These are phyloP conservation scores for Eurypyga helias DNA, from an alignment of 2,113 vertebrate genomes.

Conservation along the genomic window DNA sequence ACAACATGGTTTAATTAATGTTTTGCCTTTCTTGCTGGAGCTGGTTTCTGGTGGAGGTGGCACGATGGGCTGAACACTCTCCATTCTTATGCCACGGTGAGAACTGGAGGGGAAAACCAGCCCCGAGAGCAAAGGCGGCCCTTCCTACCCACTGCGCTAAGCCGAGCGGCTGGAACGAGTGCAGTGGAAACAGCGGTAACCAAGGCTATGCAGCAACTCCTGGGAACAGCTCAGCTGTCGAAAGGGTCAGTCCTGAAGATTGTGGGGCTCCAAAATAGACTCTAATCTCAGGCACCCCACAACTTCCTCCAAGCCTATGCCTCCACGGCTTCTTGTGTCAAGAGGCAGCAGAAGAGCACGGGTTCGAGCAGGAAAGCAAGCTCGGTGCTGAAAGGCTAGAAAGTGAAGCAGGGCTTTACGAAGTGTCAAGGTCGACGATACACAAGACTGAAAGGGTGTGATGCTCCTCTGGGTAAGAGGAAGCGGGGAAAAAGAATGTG, in stretches of 20 bases:
- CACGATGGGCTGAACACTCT: not conserved
- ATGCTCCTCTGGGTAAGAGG: not conserved
- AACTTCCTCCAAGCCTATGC: not conserved
- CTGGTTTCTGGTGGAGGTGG: not conserved
- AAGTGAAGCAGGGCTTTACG: not conserved
- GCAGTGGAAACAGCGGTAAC: accelerated
- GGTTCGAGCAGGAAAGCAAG: not conserved
- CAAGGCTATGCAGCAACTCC: not conserved
- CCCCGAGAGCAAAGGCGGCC: not conserved
- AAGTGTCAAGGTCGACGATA: not conserved
- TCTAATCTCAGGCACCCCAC: conserved; percentile 2
- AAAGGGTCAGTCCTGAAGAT: not conserved
- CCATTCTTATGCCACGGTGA: not conserved
- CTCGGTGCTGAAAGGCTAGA: conserved; percentile 1
- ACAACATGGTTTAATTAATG: not conserved
- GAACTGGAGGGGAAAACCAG: not conserved
- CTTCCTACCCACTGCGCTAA: not conserved
- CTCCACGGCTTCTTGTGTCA: not conserved
- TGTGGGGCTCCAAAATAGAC: conserved; percentile 35
- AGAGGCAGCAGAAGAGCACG: conserved; percentile 4
- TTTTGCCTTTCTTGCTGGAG: not conserved
- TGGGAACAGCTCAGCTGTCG: not conserved
- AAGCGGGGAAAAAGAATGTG: not conserved
- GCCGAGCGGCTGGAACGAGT: not conserved
- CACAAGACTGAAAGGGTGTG: not conserved